Percentiles rank a stretch among this genome's conserved stretches.
phyloP scores from a whole-genome alignment of 2,113 vertebrate species.

The Alaudala cheleensis region DNA sequence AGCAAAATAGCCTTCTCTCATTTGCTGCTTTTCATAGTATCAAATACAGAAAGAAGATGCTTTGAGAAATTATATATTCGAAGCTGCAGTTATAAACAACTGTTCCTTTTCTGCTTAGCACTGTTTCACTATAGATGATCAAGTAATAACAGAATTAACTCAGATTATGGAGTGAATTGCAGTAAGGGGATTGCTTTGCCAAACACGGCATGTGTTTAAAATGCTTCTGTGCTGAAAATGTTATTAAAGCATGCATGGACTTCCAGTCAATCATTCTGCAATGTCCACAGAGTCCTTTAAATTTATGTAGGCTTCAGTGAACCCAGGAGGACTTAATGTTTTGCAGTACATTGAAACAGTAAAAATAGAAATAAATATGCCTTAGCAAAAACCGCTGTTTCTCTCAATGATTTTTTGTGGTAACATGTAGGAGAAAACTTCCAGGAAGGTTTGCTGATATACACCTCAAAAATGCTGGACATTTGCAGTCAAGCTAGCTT shows the following conservation, averaged over 20 bases:
- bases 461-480: not conserved
- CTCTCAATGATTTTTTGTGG: not conserved
- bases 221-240: not conserved
- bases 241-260: not conserved
- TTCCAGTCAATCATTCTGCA: not conserved
- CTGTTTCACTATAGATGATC: not conserved
- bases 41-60: not conserved
- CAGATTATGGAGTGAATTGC: not conserved
- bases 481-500: not conserved
- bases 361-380: not conserved
- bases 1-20: not conserved
- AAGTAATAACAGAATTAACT: not conserved
- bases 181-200: not conserved
- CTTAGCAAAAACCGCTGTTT: not conserved
- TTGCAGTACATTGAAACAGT: not conserved
- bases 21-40: not conserved
- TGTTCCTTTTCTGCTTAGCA: not conserved
- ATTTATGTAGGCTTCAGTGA: not conserved
- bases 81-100: not conserved
- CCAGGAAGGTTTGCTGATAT: not conserved
- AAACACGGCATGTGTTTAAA: not conserved
- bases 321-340: not conserved
- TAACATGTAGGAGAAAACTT: not conserved
- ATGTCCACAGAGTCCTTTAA: not conserved
- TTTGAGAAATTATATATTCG: not conserved